Conservation (phyloP, 2,113 vertebrate species). For the Neogale vison region DNA sequence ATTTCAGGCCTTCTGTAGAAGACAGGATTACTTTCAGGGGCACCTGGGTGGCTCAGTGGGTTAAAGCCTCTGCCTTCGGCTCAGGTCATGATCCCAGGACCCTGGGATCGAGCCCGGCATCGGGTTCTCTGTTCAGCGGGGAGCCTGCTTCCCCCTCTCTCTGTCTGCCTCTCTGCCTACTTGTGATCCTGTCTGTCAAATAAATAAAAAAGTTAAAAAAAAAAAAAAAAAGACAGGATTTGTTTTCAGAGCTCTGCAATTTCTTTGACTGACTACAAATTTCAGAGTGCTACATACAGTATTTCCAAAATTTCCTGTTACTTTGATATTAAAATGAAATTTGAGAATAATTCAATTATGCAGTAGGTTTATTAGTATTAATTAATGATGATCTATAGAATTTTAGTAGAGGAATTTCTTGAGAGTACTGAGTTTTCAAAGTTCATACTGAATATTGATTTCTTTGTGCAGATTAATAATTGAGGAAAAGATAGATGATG, state of each 20-base stretch:
- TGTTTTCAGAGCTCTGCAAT: background rate
- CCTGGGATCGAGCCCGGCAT: too few relatives aligned
- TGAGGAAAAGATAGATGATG: background rate
- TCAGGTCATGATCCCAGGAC: too few relatives aligned
- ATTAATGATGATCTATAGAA: background rate
- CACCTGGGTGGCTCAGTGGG: too few relatives aligned
- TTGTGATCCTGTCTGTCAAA: too few relatives aligned
- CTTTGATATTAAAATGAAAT: constrained; percentile 34
- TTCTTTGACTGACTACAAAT: background rate
- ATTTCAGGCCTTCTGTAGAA: background rate
- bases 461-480: background rate
- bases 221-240: too few relatives aligned
- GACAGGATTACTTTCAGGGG: constrained; percentile 13
- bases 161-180: too few relatives aligned
- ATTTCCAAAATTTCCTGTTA: background rate
- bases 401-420: background rate
- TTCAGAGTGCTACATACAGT: background rate
- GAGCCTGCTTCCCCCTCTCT: too few relatives aligned
- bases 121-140: too few relatives aligned
- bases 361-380: background rate
- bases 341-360: background rate
- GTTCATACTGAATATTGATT: background rate
- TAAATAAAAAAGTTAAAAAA: too few relatives aligned
- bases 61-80: too few relatives aligned
- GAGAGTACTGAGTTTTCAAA: background rate